Base-by-base conservation (phyloP, 2,113 vertebrate genomes). In the Vulpes vulpes region DNA sequence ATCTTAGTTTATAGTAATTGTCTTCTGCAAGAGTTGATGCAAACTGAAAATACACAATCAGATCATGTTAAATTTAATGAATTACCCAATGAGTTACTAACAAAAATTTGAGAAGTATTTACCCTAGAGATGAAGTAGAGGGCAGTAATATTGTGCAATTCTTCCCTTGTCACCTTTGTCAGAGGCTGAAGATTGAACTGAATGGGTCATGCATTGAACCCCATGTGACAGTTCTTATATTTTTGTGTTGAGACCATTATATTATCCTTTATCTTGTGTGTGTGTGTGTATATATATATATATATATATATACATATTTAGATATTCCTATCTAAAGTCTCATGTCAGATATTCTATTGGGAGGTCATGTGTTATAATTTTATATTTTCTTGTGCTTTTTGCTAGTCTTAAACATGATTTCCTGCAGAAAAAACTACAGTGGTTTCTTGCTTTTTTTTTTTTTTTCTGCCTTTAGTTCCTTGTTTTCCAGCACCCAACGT, bases 401-500 rank as follows among this genome's bases (percentile, higher is more conserved):
- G 60, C 25, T 78, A 85, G 2, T 90, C 35, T 95, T 95, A 87
- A 65, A 32, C 11, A 86, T 51, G 78, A 65, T 94, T 96, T 35
- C 30, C 89, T 96, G 25, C n/a, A 74, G 57, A 11, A 89, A 81
- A 89, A 86, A 85, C 65, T 32, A 32, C 53, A 78, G 89, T 89
- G 9, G 6, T 92, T 91, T 96, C 22, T 90, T 97, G 8, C 9
- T 5, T 80, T 97, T 96, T 98, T 35, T 35, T 98, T 96, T 98
- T 69, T 35, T 62, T n/a, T 97, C 89, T 98, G 71, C 93, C 97
- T 96, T 90, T 98, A 99, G 99, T 99, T 98, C 98, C 99, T 0
- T 99, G 99, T 98, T 98, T 99, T 83, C 99, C 99, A 93, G 99
- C 99, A 97, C 99, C 99, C 49, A 99, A 99, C 97, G 98, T 99